Percentiles rank a stretch among this genome's conserved stretches.
Conservation (phyloP, 2,113 vertebrate genomes). For the Phaethon lepturus region DNA sequence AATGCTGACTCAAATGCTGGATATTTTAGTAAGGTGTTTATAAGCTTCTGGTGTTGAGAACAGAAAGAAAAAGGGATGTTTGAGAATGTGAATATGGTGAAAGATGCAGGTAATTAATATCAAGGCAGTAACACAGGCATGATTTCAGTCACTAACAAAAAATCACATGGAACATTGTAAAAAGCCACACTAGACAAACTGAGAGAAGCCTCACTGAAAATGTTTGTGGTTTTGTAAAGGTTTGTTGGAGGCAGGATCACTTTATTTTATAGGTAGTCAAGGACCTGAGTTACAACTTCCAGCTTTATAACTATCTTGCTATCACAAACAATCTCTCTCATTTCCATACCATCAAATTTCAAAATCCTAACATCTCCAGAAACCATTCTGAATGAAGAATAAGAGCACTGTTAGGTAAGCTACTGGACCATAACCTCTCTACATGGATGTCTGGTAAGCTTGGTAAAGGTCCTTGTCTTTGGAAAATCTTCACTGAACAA, state of each 20-base stretch:
- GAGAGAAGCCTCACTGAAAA: not conserved
- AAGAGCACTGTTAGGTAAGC: not conserved
- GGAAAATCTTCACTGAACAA: not conserved
- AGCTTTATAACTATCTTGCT: not conserved
- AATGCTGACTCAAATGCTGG: not conserved
- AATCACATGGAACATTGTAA: not conserved
- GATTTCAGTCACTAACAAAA: not conserved
- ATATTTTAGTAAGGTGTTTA: conserved; percentile 43
- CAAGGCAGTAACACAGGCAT: not conserved
- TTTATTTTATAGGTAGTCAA: not conserved
- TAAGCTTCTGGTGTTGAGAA: not conserved
- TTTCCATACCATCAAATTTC: not conserved
- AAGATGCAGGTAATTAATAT: not conserved
- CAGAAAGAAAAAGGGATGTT: not conserved
- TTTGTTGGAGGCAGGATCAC: not conserved
- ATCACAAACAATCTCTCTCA: not conserved
- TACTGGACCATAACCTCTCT: not conserved
- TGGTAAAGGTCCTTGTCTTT: not conserved
- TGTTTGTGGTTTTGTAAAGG: not conserved
- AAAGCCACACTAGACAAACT: not conserved
- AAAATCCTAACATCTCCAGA: not conserved
- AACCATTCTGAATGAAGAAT: not conserved
- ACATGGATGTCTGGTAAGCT: not conserved
- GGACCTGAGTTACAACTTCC: not conserved
- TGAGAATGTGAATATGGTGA: not conserved